Conservation (phyloP, 2,113 vertebrate genomes). For the Morone chrysops region DNA sequence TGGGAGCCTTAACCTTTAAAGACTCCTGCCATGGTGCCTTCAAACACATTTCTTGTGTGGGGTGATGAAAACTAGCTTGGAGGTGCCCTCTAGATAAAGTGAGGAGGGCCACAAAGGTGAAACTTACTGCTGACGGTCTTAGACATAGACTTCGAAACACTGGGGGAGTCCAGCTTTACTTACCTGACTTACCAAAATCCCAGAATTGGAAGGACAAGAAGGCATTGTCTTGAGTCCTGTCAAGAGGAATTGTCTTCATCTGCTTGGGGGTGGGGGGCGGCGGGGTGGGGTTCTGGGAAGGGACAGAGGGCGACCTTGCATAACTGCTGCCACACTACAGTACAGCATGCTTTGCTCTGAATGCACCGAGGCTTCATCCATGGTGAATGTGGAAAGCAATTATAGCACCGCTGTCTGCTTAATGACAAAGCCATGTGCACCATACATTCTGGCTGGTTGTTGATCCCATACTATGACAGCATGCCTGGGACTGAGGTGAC, state of each 20-base stretch:
- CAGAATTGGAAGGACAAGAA: not conserved
- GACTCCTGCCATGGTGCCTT: not conserved
- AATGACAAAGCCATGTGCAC: not conserved
- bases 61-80: conserved; percentile 1
- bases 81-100: conserved; percentile 1
- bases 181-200: not conserved
- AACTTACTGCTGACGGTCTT: conserved; percentile 4
- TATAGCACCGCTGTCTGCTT: conserved; percentile 2
- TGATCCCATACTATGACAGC: not conserved
- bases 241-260: not conserved
- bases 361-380: not conserved
- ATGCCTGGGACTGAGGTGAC: not conserved
- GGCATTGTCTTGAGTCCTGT: not conserved
- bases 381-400: not conserved
- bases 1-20: not conserved
- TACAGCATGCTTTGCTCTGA: not conserved
- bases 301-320: not conserved
- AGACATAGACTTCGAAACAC: conserved; percentile 2
- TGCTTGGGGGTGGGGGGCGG: not conserved
- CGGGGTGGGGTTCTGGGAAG: not conserved
- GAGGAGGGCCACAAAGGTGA: not conserved
- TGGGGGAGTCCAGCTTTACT: not conserved
- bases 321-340: conserved; percentile 1
- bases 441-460: not conserved
- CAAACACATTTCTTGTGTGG: not conserved